These are phyloP conservation scores for Eolophus roseicapilla DNA, from an alignment of 2,113 vertebrate genomes.

Conservation along the genomic window DNA sequence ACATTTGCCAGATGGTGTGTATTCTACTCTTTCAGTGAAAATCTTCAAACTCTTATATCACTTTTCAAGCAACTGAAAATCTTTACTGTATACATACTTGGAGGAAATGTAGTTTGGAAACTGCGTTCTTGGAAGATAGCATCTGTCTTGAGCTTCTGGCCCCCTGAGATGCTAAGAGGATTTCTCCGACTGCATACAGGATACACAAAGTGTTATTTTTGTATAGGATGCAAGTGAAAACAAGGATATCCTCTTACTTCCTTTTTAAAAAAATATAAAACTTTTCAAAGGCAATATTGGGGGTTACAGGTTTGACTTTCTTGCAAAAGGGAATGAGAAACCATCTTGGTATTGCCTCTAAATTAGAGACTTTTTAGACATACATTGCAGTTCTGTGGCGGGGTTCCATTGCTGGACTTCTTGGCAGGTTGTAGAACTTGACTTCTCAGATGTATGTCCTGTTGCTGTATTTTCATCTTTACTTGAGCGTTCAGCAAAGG, in stretches of 20 bases:
- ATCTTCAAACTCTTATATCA: neutral
- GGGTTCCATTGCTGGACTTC: neutral
- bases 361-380: neutral
- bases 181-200: neutral
- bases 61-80: neutral
- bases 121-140: neutral
- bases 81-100: neutral
- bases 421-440: neutral
- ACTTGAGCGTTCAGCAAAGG: neutral
- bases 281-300: neutral
- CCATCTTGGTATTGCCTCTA: neutral
- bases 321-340: neutral
- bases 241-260: neutral
- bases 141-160: neutral
- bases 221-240: neutral
- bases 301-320: neutral
- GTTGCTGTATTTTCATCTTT: neutral
- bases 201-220: neutral
- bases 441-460: neutral
- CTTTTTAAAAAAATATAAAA: neutral
- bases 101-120: neutral
- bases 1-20: neutral
- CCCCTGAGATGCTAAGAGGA: neutral
- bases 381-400: neutral
- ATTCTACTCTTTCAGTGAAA: neutral